These are phyloP conservation scores for Falco punctatus DNA, from an alignment of 2,113 vertebrate genomes.

Conservation along the genomic window DNA sequence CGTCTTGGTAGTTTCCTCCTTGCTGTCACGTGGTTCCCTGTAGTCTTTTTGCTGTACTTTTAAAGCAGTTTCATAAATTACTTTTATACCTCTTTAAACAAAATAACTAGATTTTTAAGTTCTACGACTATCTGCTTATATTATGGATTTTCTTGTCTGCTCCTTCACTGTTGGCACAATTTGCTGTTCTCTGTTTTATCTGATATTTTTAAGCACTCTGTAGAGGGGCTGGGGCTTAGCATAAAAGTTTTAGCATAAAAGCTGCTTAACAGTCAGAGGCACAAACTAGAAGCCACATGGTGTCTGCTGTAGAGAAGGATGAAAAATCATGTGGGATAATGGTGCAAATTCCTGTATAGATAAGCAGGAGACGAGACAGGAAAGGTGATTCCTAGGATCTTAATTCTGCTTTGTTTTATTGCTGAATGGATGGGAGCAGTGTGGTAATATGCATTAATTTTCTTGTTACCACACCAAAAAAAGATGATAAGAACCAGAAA, in stretches of 20 bases:
- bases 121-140: accelerated
- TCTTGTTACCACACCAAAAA: neutral
- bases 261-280: conserved; percentile 11
- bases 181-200: neutral
- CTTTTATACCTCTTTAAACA: neutral
- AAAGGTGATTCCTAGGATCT: neutral
- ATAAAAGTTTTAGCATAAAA: neutral
- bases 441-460: neutral
- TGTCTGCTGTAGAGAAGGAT: neutral
- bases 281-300: neutral
- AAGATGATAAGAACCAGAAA: neutral
- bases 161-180: neutral
- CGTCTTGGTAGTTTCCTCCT: neutral
- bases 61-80: neutral
- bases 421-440: neutral
- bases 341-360: neutral
- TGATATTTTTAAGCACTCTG: neutral
- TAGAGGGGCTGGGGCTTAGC: neutral
- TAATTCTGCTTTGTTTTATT: neutral
- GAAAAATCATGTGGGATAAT: accelerated
- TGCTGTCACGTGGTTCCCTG: neutral
- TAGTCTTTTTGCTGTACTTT: neutral
- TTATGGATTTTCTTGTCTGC: neutral
- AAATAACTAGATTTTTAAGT: neutral
- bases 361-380: neutral